Evolutionary conservation across 2,797 vertebrate species (phyloP), one percentile per base, ranked within the genome.

Genomic region (Lateolabrax maculatus): DNA sequence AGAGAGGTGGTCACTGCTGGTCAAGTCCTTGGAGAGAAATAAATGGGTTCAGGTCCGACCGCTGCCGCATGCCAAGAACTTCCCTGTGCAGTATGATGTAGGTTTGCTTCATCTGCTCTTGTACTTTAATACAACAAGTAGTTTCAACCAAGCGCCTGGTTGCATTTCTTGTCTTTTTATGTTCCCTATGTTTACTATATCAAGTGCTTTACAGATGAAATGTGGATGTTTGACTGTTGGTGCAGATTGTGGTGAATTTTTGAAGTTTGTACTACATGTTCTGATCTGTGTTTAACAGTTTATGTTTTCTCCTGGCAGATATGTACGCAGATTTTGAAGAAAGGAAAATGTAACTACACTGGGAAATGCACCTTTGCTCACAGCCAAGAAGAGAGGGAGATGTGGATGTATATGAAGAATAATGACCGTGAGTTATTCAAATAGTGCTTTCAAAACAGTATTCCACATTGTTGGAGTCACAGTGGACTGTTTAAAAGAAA

Each of bases 351-450:
- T 82, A 95, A 88, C 86, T 99, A 97, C 46, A 90, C 94, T 53
- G 97, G 97, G 53, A 97, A 97, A 89, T 99, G 98, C 87, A 96
- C 96, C 21, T 99, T 98, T 4, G 98, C 98, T 4, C 97, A 99
- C 94, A 99, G 97, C 92, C 94, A 94, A 0, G 98, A 99, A 89
- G 98, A 99, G 92, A 97, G 93, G 87, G 97, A 99, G 41, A 95
- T 99, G 93, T 99, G 98, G 98, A 99, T 95, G 8, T 99, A 97
- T 94, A 99, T 99, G 98, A 99, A 98, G 91, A 97, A 97, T 87
- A 97, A 97, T 73, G 94, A 97, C 90, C 91, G 98, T 99, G 85
- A 97, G 98, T 93, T 48, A 11, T 89, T 74, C 25, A 27, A 65
- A 37, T 21, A 6, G 0, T 29, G 34, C 3, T 46, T 52, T 37